A percentile compares a stretch with the other conserved stretches of the same genome.
phyloP scores from a whole-genome alignment of 2,797 vertebrate genomes.

The Salmo trutta region DNA sequence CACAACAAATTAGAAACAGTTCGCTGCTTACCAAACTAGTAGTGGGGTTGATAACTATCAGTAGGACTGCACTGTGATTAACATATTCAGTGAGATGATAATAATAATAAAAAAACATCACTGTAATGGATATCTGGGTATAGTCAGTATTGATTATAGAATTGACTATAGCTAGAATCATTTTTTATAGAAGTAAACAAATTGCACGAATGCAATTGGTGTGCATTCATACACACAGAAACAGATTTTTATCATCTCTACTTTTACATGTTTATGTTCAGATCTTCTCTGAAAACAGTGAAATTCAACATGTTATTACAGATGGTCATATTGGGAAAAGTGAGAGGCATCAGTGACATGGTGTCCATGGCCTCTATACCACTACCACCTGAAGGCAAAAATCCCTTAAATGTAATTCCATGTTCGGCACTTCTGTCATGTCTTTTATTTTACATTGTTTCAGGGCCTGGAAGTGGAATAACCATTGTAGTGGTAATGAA shows the following conservation, averaged over 20 bases:
- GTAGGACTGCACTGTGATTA: constrained; percentile 54
- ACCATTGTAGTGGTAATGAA: constrained; percentile 4
- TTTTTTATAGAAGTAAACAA: neutral
- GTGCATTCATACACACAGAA: neutral
- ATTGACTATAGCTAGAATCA: neutral
- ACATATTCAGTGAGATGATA: neutral
- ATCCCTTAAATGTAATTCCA: neutral
- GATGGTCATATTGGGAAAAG: too few relatives aligned
- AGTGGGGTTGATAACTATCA: constrained; percentile 59
- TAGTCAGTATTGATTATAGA: neutral
- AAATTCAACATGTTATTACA: neutral
- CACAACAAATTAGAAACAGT: constrained; percentile 20
- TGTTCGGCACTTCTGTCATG: neutral
- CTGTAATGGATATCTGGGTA: neutral
- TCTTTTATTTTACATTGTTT: constrained; percentile 6
- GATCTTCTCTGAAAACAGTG: neutral
- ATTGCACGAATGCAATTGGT: neutral
- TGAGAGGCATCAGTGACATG: too few relatives aligned
- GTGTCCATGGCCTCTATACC: neutral
- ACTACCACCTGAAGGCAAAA: neutral
- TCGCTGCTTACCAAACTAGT: neutral
- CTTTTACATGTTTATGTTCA: neutral
- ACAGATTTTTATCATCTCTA: neutral
- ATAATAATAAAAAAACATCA: neutral
- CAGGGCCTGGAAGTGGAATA: neutral